Conservation (phyloP, 2,113 vertebrate genomes). For the Bambusicola thoracicus region DNA sequence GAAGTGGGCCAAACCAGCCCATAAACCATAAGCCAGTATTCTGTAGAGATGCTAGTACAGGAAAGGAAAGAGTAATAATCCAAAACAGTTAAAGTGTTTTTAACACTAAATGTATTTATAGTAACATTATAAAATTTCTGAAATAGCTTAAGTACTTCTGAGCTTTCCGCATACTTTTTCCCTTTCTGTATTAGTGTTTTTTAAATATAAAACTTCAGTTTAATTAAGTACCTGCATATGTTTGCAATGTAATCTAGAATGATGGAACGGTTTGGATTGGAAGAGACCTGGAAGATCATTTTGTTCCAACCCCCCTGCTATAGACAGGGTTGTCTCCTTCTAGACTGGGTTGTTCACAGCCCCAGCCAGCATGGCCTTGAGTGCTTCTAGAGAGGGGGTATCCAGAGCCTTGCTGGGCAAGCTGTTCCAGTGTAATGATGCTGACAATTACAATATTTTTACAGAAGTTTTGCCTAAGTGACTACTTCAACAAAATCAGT, state of each 20-base stretch:
- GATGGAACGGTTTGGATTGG: no score
- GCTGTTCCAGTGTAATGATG: background rate
- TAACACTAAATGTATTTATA: background rate
- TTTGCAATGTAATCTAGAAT: background rate
- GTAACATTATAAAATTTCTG: background rate
- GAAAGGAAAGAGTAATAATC: background rate
- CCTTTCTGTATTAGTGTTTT: background rate
- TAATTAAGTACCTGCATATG: background rate
- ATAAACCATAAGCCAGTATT: no score
- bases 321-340: no score
- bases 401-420: no score
- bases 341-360: no score
- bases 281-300: no score
- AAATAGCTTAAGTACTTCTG: background rate
- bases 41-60: background rate
- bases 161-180: background rate
- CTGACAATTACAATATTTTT: background rate
- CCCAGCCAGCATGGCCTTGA: no score
- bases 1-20: no score
- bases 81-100: background rate
- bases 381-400: no score
- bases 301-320: no score
- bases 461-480: background rate
- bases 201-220: background rate
- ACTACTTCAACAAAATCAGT: background rate